Conservation (phyloP, 2,888 invertebrate species). For the Polietes domitor region DNA sequence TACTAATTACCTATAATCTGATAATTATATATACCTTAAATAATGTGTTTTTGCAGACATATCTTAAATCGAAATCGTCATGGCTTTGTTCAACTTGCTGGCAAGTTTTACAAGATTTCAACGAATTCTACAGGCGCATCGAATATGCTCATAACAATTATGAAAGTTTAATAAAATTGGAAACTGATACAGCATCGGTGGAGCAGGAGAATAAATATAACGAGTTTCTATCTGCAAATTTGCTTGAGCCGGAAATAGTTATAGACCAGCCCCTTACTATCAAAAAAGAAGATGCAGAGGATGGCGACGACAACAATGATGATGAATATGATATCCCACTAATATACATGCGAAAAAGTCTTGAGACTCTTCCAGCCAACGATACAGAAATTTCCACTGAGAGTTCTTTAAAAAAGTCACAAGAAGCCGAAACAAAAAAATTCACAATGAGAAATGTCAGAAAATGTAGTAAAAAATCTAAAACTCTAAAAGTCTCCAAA, state of each 20-base stretch:
- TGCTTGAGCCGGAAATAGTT: constrained; percentile 15
- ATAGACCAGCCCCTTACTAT: background rate
- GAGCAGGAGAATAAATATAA: background rate
- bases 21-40: too few relatives aligned
- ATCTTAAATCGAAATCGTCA: background rate
- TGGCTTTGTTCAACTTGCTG: background rate
- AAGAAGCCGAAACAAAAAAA: background rate
- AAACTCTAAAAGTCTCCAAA: too few relatives aligned
- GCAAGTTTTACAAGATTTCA: background rate
- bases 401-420: background rate
- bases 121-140: constrained; percentile 14
- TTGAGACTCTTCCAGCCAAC: background rate
- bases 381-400: background rate
- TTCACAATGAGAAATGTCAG: background rate
- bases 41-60: background rate
- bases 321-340: constrained; percentile 14
- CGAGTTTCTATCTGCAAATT: background rate
- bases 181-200: background rate
- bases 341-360: background rate
- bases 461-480: background rate
- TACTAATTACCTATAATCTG: too few relatives aligned
- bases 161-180: background rate
- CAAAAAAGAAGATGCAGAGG: background rate
- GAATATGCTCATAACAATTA: background rate
- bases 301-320: too few relatives aligned